A percentile compares a stretch with the other conserved stretches of the same genome.
These are phyloP conservation scores for Acanthaster planci DNA, from an alignment of 35 echinoderm and acorn worm genomes.

Conservation along the genomic window DNA sequence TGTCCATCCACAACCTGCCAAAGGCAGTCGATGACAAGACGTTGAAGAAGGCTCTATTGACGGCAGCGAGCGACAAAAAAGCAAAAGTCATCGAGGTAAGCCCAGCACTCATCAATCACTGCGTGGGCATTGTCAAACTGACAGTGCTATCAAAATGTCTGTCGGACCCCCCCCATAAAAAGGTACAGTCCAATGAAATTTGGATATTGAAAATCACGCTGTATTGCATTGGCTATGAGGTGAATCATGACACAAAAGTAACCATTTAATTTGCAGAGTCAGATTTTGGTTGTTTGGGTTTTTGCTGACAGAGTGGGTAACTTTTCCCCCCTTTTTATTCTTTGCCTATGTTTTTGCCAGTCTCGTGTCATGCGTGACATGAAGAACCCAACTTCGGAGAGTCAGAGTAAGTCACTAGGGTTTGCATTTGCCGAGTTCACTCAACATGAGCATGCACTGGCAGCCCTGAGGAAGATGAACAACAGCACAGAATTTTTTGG, in stretches of 20 bases:
- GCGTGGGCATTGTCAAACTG: too few relatives aligned
- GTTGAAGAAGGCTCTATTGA: constrained; percentile 63
- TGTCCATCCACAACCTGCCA: constrained; percentile 87
- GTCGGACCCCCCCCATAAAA: too few relatives aligned
- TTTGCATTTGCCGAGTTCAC: constrained; percentile 83
- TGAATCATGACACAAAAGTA: too few relatives aligned
- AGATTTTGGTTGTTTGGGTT: too few relatives aligned
- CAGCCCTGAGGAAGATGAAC: constrained; percentile 70
- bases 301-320: too few relatives aligned
- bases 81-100: constrained; percentile 75
- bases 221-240: too few relatives aligned
- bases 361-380: constrained; percentile 79
- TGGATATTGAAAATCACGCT: too few relatives aligned
- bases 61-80: constrained; percentile 58
- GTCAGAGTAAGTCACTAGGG: constrained; percentile 65
- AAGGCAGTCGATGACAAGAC: constrained; percentile 60
- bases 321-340: too few relatives aligned
- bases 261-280: too few relatives aligned
- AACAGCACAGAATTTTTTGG: constrained; percentile 82
- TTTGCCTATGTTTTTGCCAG: constrained; percentile 17
- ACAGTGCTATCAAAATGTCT: too few relatives aligned
- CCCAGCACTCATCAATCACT: too few relatives aligned
- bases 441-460: constrained; percentile 80
- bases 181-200: too few relatives aligned
- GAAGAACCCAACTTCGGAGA: constrained; percentile 30